Conservation (phyloP, 2,888 invertebrate genomes). For the Conchocele bisecta region DNA sequence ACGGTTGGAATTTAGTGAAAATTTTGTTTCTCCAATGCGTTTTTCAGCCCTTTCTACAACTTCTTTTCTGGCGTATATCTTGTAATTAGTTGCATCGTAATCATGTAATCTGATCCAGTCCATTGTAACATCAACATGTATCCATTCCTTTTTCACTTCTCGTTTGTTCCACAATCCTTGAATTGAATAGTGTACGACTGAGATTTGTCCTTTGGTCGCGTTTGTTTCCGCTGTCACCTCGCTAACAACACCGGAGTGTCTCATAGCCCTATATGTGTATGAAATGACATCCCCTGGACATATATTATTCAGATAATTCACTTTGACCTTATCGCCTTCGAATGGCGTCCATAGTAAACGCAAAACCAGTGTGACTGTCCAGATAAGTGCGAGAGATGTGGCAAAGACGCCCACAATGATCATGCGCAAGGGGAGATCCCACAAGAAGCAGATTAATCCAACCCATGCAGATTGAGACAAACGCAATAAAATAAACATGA, state of each 20-base stretch:
- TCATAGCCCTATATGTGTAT: background rate
- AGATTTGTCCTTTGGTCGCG: constrained; percentile 12
- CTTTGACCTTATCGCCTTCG: constrained; percentile 11
- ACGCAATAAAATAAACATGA: too few relatives aligned
- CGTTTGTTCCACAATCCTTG: constrained; percentile 7
- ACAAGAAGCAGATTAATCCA: too few relatives aligned
- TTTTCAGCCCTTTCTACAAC: constrained; percentile 36
- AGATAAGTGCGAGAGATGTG: too few relatives aligned
- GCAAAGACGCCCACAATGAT: too few relatives aligned
- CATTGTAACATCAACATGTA: constrained; percentile 6
- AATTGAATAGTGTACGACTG: constrained; percentile 27
- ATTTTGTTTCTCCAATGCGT: constrained; percentile 42
- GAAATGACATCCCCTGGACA: constrained; percentile 26
- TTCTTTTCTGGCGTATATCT: constrained; percentile 15
- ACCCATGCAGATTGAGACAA: too few relatives aligned
- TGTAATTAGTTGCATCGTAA: constrained; percentile 7
- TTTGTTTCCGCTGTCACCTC: background rate
- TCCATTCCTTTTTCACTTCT: constrained; percentile 22
- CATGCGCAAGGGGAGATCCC: too few relatives aligned
- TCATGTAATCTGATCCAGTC: background rate
- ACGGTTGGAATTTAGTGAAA: constrained; percentile 26
- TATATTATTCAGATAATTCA: constrained; percentile 6
- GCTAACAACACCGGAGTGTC: constrained; percentile 33
- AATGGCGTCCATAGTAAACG: constrained; percentile 26
- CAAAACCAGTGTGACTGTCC: too few relatives aligned